A percentile compares a stretch with the other conserved stretches of the same genome.
phyloP scores from a whole-genome alignment of 2,888 invertebrate genomes.

The Cataglyphis livida region DNA sequence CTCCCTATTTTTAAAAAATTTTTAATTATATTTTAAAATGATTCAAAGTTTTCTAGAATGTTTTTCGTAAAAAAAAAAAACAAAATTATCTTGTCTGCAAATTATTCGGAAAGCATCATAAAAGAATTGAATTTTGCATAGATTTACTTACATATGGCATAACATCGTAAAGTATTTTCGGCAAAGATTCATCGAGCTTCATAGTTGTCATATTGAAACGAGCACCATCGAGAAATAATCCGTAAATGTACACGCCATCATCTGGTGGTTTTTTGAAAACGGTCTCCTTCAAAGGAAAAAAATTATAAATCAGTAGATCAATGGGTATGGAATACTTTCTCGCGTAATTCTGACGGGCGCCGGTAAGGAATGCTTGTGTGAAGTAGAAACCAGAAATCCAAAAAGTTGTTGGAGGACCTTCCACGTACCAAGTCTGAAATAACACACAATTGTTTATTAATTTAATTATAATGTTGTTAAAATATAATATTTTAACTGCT shows the following conservation, averaged over 20 bases:
- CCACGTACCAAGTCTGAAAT: slow-evolving; percentile 91
- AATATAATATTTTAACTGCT: neutral
- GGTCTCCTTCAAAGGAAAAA: slow-evolving; percentile 89
- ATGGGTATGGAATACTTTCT: slow-evolving; percentile 97
- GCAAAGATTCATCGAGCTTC: slow-evolving; percentile 92
- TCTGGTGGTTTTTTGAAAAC: slow-evolving; percentile 87
- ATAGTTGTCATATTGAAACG: slow-evolving; percentile 92
- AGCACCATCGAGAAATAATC: slow-evolving; percentile 95
- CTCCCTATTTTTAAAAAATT: neutral
- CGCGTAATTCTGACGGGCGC: slow-evolving; percentile 97
- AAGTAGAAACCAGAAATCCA: slow-evolving; percentile 98
- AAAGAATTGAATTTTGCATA: neutral
- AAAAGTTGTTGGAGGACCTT: slow-evolving; percentile 93
- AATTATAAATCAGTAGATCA: slow-evolving; percentile 94
- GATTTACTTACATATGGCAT: slow-evolving; percentile 90
- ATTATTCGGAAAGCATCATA: neutral
- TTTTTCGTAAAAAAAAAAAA: neutral
- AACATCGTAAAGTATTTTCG: slow-evolving; percentile 93
- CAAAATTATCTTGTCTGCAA: neutral
- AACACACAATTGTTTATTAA: neutral
- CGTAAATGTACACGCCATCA: slow-evolving; percentile 92
- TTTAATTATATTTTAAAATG: neutral
- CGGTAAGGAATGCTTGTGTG: slow-evolving; percentile 98
- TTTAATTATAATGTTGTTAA: neutral
- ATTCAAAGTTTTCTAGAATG: neutral